Evolutionary conservation across 2,888 invertebrate genomes (phyloP).

Genomic region (Fissipunctia ypsillon): DNA sequence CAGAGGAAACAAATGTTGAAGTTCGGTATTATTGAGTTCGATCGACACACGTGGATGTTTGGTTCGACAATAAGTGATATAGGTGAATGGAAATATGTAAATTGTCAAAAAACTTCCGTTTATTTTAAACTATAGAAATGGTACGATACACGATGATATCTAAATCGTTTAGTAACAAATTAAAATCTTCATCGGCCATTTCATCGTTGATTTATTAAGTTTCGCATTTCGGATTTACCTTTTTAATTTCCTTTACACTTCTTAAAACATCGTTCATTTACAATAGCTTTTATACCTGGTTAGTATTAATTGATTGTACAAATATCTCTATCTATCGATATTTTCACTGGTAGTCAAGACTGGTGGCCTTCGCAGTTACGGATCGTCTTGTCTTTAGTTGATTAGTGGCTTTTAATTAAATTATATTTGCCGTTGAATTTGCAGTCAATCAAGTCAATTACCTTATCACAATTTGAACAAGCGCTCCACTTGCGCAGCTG

Average conservation of each 20-base stretch:
- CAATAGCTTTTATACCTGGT: not conserved
- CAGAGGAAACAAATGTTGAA: slow-evolving; percentile 31
- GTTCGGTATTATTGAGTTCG: slow-evolving; percentile 16
- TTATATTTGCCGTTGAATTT: slow-evolving; percentile 19
- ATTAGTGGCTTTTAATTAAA: slow-evolving; percentile 11
- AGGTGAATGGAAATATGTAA: not conserved
- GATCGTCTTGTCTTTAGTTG: slow-evolving; percentile 16
- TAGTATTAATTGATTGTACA: not conserved
- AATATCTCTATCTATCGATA: not conserved
- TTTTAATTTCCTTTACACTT: slow-evolving; percentile 2
- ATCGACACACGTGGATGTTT: not conserved
- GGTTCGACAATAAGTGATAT: not conserved
- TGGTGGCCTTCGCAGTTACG: not conserved
- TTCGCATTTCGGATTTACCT: not conserved
- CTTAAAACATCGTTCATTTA: not conserved
- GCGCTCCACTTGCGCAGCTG: not conserved
- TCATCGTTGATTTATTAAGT: slow-evolving; percentile 4
- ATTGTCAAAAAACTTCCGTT: not conserved
- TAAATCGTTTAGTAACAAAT: not conserved
- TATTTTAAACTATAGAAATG: not conserved
- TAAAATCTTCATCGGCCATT: not conserved
- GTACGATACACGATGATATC: not conserved
- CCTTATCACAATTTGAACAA: not conserved
- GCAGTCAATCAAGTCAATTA: slow-evolving; percentile 19
- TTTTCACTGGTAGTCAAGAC: slow-evolving; percentile 7